Percentiles rank a stretch among this genome's conserved stretches.
Evolutionary conservation across 2,113 vertebrate species (phyloP).

Genomic region (Oxygymnocypris stewartii): DNA sequence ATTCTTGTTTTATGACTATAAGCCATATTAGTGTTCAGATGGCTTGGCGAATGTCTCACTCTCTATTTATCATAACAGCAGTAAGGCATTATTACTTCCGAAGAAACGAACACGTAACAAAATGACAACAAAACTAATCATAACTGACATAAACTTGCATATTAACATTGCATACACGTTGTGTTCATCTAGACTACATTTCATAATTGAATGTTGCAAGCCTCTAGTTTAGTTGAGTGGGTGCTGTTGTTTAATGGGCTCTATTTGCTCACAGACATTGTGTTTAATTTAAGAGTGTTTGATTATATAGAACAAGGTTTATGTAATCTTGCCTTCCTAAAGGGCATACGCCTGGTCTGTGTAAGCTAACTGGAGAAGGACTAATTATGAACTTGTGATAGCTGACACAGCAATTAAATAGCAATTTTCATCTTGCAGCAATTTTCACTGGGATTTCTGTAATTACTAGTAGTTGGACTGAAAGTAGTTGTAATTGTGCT

Average conservation of each 20-base stretch:
- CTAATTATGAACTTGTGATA: conserved; percentile 3
- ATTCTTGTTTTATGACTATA: neutral
- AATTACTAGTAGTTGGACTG: neutral
- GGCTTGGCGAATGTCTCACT: neutral
- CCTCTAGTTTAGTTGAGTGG: neutral
- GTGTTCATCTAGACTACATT: neutral
- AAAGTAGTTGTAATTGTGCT: conserved; percentile 9
- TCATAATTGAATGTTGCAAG: neutral
- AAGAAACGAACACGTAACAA: neutral
- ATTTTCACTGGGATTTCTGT: conserved; percentile 4
- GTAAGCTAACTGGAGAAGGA: neutral
- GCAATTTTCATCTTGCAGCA: neutral
- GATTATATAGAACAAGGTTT: neutral
- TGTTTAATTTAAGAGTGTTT: neutral
- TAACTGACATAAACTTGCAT: neutral
- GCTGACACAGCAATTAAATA: neutral
- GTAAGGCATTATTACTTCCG: neutral
- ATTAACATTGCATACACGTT: neutral
- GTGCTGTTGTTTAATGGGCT: neutral
- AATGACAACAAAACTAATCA: neutral
- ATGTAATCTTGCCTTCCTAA: neutral
- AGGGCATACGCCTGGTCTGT: neutral
- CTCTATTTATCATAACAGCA: neutral
- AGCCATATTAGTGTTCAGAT: neutral
- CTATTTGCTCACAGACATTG: neutral